Evolutionary conservation across 2,888 invertebrate species (phyloP), one percentile per base, ranked within the genome.

Genomic region (Drosophila gaucha): DNA sequence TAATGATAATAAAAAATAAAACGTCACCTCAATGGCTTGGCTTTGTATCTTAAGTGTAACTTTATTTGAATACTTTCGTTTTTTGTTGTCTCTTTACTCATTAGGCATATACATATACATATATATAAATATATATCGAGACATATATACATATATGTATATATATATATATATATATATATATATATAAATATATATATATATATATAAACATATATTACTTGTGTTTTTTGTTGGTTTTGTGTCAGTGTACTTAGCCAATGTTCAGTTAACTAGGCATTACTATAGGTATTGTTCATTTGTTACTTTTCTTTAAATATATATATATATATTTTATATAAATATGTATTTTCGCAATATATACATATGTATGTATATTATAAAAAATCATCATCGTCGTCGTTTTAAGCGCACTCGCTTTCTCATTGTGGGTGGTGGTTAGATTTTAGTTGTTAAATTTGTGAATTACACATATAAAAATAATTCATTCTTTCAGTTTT

Each of bases 11-110:
- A 4, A 18, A 20, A 30, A 73, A 47, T 66, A 57, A 76, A 74
- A 66, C 26, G 31, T 47, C 46, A 55, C 30, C 46, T 41, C 18
- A 49, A 31, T 56, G 54, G 38, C 60, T 58, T 56, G 49, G 59
- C 52, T 54, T 75, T 62, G 67, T 72, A 74, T 77, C 86, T 88
- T 88, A 88, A 74, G 78, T 80, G 59, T 78, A 83, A 66, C 78
- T 87, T 87, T 86, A 86, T 86, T 82, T 85, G 84, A 84, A 87
- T 86, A 87, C 86, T 82, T 78, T 83, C 77, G 67, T 70, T 77
- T 51, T 72, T 41, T 41, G 22, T 22, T 72, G 55, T 80, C 71
- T 73, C 70, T 36, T 70, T 73, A 68, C 68, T 70, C 71, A 69
- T 63, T 80, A 73, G 60, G 69, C 75, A 74, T 75, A 70, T 67